phyloP scores from a whole-genome alignment of 2,797 vertebrate species.

The Petrocephalus sullivani region DNA sequence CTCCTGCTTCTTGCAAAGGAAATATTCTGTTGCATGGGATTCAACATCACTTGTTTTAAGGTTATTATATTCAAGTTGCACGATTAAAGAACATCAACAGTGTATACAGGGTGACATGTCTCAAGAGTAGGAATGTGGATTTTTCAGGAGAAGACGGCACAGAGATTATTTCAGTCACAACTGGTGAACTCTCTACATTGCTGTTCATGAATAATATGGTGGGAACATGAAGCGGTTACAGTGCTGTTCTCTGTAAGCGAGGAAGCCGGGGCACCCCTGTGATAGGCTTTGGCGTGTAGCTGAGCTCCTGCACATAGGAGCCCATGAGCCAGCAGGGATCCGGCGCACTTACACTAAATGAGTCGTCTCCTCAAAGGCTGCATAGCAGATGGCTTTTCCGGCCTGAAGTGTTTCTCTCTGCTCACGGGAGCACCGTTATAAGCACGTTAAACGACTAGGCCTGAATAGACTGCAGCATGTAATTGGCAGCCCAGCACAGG shows the following conservation, averaged over 20 bases:
- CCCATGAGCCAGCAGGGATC: background rate
- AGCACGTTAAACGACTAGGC: background rate
- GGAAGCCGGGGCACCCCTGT: background rate
- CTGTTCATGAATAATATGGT: background rate
- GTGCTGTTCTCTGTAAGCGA: background rate
- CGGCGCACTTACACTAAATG: background rate
- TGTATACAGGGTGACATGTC: background rate
- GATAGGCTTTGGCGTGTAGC: background rate
- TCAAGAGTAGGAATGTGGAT: background rate
- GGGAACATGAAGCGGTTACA: background rate
- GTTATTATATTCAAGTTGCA: background rate
- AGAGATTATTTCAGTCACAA: background rate
- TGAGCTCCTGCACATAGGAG: background rate
- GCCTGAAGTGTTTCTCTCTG: background rate
- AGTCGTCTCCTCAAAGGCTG: background rate
- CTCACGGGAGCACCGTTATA: conserved; percentile 13
- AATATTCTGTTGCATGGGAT: background rate
- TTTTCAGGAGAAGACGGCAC: background rate
- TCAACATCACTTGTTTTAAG: background rate
- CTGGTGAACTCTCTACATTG: background rate
- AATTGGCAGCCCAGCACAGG: background rate
- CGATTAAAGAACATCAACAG: background rate
- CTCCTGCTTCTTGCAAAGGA: background rate
- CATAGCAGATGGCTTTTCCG: background rate
- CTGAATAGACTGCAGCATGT: background rate